A percentile compares a stretch with the other conserved stretches of the same genome.
phyloP scores from a whole-genome alignment of 1,140 invertebrate species.

The Hylaeus anthracinus region DNA sequence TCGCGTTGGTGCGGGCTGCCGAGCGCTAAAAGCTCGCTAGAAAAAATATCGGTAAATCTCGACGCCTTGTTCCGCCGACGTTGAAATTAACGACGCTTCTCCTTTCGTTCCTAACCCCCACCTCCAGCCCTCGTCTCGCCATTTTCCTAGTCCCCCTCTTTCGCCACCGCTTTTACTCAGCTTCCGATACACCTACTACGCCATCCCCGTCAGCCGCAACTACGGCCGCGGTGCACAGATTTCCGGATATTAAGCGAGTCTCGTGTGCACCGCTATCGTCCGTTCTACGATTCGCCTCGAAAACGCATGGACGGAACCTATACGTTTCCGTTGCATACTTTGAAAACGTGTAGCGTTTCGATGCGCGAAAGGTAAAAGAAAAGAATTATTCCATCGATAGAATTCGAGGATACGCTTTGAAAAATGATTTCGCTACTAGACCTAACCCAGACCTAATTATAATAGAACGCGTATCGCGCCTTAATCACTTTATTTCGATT shows the following conservation, averaged over 20 bases:
- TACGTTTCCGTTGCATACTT: no score
- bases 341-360: no score
- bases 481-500: conserved; percentile 18
- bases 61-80: conserved; percentile 57
- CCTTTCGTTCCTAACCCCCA: conserved; percentile 16
- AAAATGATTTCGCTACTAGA: not conserved
- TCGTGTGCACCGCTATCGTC: not conserved
- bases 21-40: conserved; percentile 66
- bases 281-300: no score
- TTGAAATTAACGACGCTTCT: conserved; percentile 68
- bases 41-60: conserved; percentile 71
- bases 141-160: not conserved
- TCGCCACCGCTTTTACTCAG: no score
- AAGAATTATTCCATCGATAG: not conserved
- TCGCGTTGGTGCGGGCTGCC: conserved; percentile 1
- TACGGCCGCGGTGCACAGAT: not conserved
- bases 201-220: not conserved
- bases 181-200: not conserved
- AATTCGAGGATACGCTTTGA: not conserved
- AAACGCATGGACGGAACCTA: no score
- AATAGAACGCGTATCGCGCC: not conserved
- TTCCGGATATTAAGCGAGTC: not conserved
- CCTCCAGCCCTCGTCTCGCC: no score
- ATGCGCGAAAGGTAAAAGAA: no score
- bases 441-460: no score